Base-by-base conservation (phyloP, 2,113 vertebrate species). In the Brachyhypopomus gauderio region DNA sequence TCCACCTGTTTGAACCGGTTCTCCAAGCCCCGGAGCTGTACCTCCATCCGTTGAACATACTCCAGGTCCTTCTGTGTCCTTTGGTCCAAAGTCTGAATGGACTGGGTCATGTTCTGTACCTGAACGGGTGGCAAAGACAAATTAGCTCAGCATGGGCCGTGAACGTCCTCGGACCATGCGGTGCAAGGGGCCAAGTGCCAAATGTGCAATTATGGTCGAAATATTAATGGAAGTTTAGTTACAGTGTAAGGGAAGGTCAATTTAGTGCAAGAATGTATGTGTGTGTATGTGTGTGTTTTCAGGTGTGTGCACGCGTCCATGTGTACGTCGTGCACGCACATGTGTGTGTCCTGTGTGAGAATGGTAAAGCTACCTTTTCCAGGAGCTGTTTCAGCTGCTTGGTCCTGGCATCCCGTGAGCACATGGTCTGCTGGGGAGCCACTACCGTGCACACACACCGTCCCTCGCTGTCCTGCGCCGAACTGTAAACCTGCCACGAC, bases 91-190 rank as follows among this genome's bases (percentile, higher is more conserved):
- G 96, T 96, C 87, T 97, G 96, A 80, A 99, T 98, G 30, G 97
- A 98, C 82, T 96, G 96, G 66, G 96, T 98, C 96, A 99, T 98
- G 86, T 98, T 99, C 85, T 98, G 97, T 87, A 99, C 97, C 97
- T 98, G 91, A 14, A 74, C 52, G 75, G 52, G 38, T 20, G 20
- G n/a, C 30, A 3, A 8, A 56, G 22, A 22, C 38, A 80, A 58
- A 80, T 52, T 8, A 56, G 6, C 23, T 30, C 25, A 59, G 55
- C 17, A 63, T 17, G 12, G 12, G 27, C 63, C 48, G 36, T 7
- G 20, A 75, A 22, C 23, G 41, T 34, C 20, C 62, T 16, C 19
- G 22, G 23, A 74, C 27, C 60, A 34, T 22, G 62, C 58, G 45
- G 67, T 59, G 55, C 7, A 52, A 3, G 30, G 58, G 19, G 25